Conservation (phyloP, 2,888 invertebrate genomes). For the Aphodius sticticus region DNA sequence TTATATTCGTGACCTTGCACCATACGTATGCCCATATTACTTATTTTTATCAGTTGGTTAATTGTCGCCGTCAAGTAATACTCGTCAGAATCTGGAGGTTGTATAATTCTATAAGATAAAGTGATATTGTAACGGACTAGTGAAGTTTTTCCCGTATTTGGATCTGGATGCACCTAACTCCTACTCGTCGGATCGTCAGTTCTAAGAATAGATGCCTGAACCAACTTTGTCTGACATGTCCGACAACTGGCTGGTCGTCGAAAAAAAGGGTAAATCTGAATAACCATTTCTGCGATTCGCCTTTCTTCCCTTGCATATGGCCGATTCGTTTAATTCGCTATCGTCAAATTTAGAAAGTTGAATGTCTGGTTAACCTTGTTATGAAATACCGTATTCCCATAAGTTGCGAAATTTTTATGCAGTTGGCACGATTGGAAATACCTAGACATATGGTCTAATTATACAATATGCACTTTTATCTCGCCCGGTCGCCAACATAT, state of each 20-base stretch:
- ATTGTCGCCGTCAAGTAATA: not conserved
- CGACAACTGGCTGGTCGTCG: constrained; percentile 48
- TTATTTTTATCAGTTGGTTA: constrained; percentile 30
- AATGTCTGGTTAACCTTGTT: constrained; percentile 52
- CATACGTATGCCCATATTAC: constrained; percentile 43
- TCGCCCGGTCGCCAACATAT: not conserved
- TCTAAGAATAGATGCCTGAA: constrained; percentile 55
- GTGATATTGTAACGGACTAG: not conserved
- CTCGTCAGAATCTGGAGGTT: not conserved
- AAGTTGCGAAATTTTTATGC: constrained; percentile 4
- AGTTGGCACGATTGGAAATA: not conserved
- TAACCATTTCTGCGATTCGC: constrained; percentile 29
- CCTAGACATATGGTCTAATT: not conserved
- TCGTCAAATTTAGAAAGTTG: constrained; percentile 54
- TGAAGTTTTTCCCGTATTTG: constrained; percentile 45
- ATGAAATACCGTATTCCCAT: constrained; percentile 15
- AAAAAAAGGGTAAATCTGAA: constrained; percentile 49
- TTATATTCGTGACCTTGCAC: constrained; percentile 48
- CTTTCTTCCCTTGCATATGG: constrained; percentile 9
- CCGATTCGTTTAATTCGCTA: constrained; percentile 39
- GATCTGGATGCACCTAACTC: constrained; percentile 46
- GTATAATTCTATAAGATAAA: constrained; percentile 4
- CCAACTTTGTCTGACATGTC: constrained; percentile 45
- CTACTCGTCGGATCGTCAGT: constrained; percentile 48
- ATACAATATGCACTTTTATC: constrained; percentile 4